These are phyloP conservation scores for Parus major DNA, from an alignment of 2,113 vertebrate species.

Conservation along the genomic window DNA sequence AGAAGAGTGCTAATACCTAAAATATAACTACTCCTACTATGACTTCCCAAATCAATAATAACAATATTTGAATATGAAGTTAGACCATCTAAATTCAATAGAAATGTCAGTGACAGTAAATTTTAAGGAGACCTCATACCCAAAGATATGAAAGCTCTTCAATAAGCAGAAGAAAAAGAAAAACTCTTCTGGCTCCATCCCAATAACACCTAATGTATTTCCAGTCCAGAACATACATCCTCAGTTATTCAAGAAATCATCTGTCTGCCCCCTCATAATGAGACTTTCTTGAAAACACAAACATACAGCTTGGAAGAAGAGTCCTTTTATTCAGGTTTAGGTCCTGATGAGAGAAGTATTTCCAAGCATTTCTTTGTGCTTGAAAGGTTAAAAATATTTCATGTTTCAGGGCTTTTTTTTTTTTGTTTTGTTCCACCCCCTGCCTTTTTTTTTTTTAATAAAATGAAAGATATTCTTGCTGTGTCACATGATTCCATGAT, in stretches of 20 bases:
- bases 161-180: neutral
- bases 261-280: neutral
- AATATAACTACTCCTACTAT: conserved; percentile 59
- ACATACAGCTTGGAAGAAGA: neutral
- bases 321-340: neutral
- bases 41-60: conserved; percentile 73
- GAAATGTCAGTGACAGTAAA: conserved; percentile 62
- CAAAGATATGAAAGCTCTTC: conserved; percentile 50
- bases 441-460: neutral
- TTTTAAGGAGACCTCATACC: conserved; percentile 55
- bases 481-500: neutral
- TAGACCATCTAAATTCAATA: conserved; percentile 63
- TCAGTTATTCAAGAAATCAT: conserved; percentile 2
- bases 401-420: neutral
- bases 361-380: neutral
- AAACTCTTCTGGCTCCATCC: neutral
- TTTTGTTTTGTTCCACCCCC: neutral
- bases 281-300: neutral
- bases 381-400: neutral
- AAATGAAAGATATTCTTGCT: conserved; percentile 44
- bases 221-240: neutral
- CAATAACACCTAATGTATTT: conserved; percentile 13
- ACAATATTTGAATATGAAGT: conserved; percentile 65
- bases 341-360: neutral
- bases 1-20: conserved; percentile 62